Conservation (phyloP, 2,113 vertebrate species). For the Columba janthina region DNA sequence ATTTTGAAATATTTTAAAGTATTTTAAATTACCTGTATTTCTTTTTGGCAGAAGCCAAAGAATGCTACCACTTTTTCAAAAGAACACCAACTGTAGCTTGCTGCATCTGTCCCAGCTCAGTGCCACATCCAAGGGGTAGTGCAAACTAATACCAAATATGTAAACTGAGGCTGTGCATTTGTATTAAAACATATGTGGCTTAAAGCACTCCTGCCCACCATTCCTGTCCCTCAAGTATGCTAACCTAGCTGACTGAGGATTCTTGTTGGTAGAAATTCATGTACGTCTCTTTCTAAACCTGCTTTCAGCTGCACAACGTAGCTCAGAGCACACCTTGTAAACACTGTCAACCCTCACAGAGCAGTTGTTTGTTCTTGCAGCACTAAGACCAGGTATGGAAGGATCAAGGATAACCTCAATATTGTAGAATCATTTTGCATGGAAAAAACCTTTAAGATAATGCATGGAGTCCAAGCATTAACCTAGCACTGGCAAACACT, state of each 20-base stretch:
- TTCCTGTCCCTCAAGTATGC: not conserved
- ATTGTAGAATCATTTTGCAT: no score
- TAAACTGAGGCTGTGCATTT: not conserved
- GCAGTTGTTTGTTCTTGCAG: not conserved
- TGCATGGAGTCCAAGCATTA: no score
- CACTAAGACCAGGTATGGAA: not conserved
- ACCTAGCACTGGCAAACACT: not conserved
- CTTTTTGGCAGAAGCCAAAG: not conserved
- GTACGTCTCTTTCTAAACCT: not conserved
- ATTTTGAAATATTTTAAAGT: not conserved
- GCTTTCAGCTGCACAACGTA: not conserved
- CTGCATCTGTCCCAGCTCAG: not conserved
- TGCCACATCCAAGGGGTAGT: not conserved
- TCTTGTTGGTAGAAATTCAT: fast-evolving
- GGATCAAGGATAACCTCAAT: not conserved
- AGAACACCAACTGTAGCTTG: not conserved
- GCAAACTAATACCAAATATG: not conserved
- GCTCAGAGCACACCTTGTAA: not conserved
- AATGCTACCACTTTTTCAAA: not conserved
- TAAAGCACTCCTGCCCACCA: not conserved
- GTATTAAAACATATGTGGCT: not conserved
- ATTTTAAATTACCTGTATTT: not conserved
- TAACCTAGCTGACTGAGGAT: not conserved
- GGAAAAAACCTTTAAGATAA: no score
- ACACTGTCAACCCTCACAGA: not conserved